A percentile compares a stretch with the other conserved stretches of the same genome.
Evolutionary conservation across 2,797 vertebrate genomes (phyloP).

Genomic region (Notoglanidium macrostoma): DNA sequence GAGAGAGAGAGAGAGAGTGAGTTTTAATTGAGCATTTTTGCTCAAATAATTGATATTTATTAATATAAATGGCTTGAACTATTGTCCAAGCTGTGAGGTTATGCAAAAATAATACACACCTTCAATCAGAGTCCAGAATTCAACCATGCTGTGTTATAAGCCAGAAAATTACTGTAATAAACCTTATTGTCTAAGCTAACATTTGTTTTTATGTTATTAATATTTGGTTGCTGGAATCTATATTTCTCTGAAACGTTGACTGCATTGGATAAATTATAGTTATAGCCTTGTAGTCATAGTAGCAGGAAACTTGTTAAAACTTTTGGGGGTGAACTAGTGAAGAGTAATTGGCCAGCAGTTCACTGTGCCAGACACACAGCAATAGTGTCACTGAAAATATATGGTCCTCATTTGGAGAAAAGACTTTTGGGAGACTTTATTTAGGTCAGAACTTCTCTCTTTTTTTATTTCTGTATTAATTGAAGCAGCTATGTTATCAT

Average conservation of each 20-base stretch:
- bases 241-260: neutral
- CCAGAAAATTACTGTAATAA: neutral
- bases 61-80: neutral
- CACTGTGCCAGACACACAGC: slow-evolving; percentile 37
- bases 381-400: slow-evolving; percentile 52
- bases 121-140: neutral
- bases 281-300: slow-evolving; percentile 8
- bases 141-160: neutral
- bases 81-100: neutral
- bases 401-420: slow-evolving; percentile 49
- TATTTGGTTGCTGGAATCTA: neutral
- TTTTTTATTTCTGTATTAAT: slow-evolving; percentile 38
- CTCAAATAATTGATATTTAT: neutral
- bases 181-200: neutral
- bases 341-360: slow-evolving; percentile 51
- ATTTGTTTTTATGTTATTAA: neutral
- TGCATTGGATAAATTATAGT: slow-evolving; percentile 13
- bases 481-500: slow-evolving; percentile 15
- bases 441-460: slow-evolving; percentile 35
- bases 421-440: slow-evolving; percentile 46
- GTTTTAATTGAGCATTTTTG: neutral
- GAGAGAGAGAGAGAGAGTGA: too few relatives aligned
- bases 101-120: neutral
- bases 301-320: slow-evolving; percentile 35
- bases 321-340: slow-evolving; percentile 28